Base-by-base conservation (phyloP, 1,140 invertebrate genomes). In the Drosophila oshimai region DNA sequence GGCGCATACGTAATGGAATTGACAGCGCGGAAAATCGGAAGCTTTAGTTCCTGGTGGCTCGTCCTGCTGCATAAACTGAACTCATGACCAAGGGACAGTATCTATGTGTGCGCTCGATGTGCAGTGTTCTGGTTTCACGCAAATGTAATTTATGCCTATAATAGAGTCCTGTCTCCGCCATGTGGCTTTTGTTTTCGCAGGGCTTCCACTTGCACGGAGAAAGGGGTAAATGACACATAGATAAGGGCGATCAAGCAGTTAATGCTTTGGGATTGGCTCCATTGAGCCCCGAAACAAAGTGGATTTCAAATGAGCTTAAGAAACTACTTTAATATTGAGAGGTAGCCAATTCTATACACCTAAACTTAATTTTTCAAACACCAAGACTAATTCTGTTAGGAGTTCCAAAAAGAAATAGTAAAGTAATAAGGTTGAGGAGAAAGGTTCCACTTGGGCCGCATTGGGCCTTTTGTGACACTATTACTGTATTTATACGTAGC, bases 1-100 rank as follows among this genome's bases (percentile, higher is more conserved):
- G 76, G 39, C 69, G 64, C 53, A 74, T 80, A 80, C 72, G 58
- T 81, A 81, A 72, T 81, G 57, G 55, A 83, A 72, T 81, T 76
- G 55, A 68, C 78, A 64, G 58, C 29, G 65, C 72, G 47, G 61
- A 73, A 81, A 81, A 81, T 81, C 77, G 73, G 61, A 77, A 81
- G 73, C 74, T 69, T 60, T 50, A 73, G 68, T 31, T 33, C 42
- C 64, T 20, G n/a, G 13, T 26, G 34, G 26, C 26, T 61, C 18
- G 39, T 47, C 13, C 60, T 46, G 44, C 37, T 26, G 46, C 72
- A 61, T 33, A 51, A 58, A 31, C 37, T 28, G 53, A 60, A 55
- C 26, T 49, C 6, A 15, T 24, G 53, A 53, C 55, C 58, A 60
- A 60, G 55, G 26, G 37, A 3, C 51, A 55, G 42, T 55, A 17